A percentile compares a stretch with the other conserved stretches of the same genome.
phyloP scores from a whole-genome alignment of 2,888 invertebrate species.

The Drosophila buzzatii region DNA sequence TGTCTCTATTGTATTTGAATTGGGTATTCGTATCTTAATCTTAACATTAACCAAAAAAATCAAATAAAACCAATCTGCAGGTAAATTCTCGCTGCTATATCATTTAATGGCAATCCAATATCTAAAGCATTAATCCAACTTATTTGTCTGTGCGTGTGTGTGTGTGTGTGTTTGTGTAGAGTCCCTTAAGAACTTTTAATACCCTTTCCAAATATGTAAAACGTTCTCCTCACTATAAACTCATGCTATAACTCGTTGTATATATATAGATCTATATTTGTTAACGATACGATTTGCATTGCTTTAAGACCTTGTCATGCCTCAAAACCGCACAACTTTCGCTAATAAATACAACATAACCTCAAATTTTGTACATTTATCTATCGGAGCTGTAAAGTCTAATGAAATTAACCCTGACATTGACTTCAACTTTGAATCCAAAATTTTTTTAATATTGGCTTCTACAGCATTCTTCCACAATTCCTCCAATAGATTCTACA shows the following conservation, averaged over 20 bases:
- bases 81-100: conserved; percentile 66
- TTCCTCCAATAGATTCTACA: neutral
- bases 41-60: conserved; percentile 13
- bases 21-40: conserved; percentile 55
- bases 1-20: conserved; percentile 39
- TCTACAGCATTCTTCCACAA: too few species aligned
- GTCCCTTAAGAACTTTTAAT: conserved; percentile 25
- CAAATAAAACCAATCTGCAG: conserved; percentile 57
- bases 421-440: neutral
- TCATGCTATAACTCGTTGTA: conserved; percentile 29
- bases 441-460: neutral
- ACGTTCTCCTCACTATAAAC: conserved; percentile 34
- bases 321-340: conserved; percentile 14
- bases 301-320: conserved; percentile 7
- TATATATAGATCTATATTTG: conserved; percentile 16
- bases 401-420: neutral
- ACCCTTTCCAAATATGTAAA: conserved; percentile 32
- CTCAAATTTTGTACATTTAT: conserved; percentile 13
- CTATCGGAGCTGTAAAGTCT: conserved; percentile 25
- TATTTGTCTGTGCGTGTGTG: conserved; percentile 10
- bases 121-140: conserved; percentile 28
- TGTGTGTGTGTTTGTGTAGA: conserved; percentile 44
- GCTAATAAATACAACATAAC: conserved; percentile 6
- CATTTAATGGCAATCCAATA: conserved; percentile 40
- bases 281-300: conserved; percentile 27